Evolutionary conservation across 2,113 vertebrate genomes (phyloP).

Genomic region (Illadopsis cleaveri): DNA sequence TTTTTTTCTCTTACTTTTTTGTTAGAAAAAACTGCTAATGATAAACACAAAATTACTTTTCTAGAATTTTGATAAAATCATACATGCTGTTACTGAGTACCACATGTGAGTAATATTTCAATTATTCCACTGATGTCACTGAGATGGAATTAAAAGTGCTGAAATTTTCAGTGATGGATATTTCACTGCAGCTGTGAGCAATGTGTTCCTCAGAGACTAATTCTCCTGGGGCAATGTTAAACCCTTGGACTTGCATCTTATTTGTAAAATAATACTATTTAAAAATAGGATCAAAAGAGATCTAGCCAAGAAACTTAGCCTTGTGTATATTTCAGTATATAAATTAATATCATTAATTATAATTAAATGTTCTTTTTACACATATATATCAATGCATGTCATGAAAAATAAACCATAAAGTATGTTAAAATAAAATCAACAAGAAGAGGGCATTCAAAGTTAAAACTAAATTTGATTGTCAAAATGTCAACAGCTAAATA

Average conservation of each 20-base stretch:
- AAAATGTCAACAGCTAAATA: constrained; percentile 12
- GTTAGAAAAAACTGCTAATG: not conserved
- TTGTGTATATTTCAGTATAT: constrained; percentile 38
- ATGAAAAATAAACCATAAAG: not conserved
- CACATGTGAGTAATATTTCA: constrained; percentile 63
- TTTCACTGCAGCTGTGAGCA: constrained; percentile 69
- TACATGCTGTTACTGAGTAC: not conserved
- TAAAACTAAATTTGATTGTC: not conserved
- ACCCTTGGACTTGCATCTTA: constrained; percentile 37
- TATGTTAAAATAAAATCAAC: constrained; percentile 14
- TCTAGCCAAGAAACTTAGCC: constrained; percentile 4
- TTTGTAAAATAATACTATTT: constrained; percentile 27
- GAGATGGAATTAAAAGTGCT: constrained; percentile 63
- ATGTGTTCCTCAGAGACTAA: constrained; percentile 54
- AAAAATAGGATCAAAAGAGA: constrained; percentile 38
- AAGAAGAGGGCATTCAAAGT: constrained; percentile 23
- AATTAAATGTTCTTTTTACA: constrained; percentile 26
- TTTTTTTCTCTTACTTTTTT: not conserved
- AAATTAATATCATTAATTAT: not conserved
- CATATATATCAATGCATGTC: not conserved
- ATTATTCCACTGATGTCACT: constrained; percentile 68
- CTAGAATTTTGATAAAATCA: constrained; percentile 20
- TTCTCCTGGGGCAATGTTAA: constrained; percentile 30
- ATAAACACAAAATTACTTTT: not conserved
- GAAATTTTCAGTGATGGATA: constrained; percentile 56